Evolutionary conservation across 2,888 invertebrate genomes (phyloP).

Genomic region (Acanthosepion esculentum): DNA sequence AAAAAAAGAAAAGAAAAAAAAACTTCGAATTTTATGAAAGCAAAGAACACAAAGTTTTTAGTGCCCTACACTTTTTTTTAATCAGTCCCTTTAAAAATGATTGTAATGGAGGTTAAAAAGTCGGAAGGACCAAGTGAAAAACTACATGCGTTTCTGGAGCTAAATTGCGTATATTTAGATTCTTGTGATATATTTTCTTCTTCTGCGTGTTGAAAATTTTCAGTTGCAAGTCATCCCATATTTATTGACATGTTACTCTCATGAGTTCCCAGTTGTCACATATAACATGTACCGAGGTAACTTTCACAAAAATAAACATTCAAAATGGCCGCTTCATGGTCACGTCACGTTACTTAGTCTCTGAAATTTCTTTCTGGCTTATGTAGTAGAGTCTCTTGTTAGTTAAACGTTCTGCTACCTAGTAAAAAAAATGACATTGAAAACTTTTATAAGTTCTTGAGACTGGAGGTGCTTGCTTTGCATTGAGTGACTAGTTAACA

Average conservation of each 20-base stretch:
- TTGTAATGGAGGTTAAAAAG: too few relatives aligned
- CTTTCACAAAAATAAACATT: neutral
- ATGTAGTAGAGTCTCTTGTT: neutral
- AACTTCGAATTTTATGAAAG: too few relatives aligned
- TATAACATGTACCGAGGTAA: neutral
- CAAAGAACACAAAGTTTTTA: too few relatives aligned
- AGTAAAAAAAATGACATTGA: neutral
- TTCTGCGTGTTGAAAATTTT: neutral
- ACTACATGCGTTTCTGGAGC: too few relatives aligned
- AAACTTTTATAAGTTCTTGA: neutral
- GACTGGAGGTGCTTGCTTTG: neutral
- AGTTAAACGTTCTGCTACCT: neutral
- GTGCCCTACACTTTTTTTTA: too few relatives aligned
- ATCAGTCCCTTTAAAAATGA: too few relatives aligned
- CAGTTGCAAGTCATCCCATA: neutral
- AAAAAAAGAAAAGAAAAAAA: too few relatives aligned
- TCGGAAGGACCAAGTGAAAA: too few relatives aligned
- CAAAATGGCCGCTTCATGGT: constrained; percentile 33
- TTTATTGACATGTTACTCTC: neutral
- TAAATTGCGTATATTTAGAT: neutral
- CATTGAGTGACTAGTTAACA: neutral
- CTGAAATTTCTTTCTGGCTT: neutral
- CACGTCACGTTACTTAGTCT: constrained; percentile 13
- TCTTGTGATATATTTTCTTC: too few relatives aligned
- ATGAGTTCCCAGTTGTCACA: neutral